phyloP scores from a whole-genome alignment of 2,888 invertebrate species.

The Thymelicus acteon region DNA sequence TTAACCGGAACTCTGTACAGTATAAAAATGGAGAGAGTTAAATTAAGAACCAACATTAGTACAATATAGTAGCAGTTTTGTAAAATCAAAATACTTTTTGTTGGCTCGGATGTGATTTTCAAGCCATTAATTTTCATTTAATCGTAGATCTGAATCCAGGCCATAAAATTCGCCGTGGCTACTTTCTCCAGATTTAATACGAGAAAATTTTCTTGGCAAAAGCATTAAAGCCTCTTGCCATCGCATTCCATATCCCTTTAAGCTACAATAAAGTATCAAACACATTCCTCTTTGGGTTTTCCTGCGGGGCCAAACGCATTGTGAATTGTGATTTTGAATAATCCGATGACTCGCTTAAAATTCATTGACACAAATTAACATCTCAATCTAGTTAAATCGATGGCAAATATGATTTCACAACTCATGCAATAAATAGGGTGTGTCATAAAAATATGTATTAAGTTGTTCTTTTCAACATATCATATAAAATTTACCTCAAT shows the following conservation, averaged over 20 bases:
- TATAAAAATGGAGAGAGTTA: too few species aligned
- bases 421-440: too few species aligned
- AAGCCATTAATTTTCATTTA: background rate
- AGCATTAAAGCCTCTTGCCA: conserved; percentile 17
- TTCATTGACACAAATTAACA: background rate
- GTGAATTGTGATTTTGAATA: conserved; percentile 21
- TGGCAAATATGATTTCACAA: too few species aligned
- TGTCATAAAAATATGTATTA: too few species aligned
- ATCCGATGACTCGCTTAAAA: conserved; percentile 6
- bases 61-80: too few species aligned
- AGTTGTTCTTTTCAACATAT: background rate
- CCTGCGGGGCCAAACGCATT: conserved; percentile 23
- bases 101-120: too few species aligned
- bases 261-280: conserved; percentile 17
- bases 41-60: too few species aligned
- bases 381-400: too few species aligned
- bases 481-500: conserved; percentile 20
- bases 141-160: background rate
- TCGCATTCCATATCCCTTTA: conserved; percentile 19
- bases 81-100: background rate
- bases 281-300: conserved; percentile 29
- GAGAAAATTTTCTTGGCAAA: conserved; percentile 36
- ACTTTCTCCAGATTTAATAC: conserved; percentile 32
- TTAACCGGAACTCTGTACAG: too few species aligned
- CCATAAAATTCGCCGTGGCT: conserved; percentile 10